These are phyloP conservation scores for Panopea generosa DNA, from an alignment of 2,888 invertebrate species.

Conservation along the genomic window DNA sequence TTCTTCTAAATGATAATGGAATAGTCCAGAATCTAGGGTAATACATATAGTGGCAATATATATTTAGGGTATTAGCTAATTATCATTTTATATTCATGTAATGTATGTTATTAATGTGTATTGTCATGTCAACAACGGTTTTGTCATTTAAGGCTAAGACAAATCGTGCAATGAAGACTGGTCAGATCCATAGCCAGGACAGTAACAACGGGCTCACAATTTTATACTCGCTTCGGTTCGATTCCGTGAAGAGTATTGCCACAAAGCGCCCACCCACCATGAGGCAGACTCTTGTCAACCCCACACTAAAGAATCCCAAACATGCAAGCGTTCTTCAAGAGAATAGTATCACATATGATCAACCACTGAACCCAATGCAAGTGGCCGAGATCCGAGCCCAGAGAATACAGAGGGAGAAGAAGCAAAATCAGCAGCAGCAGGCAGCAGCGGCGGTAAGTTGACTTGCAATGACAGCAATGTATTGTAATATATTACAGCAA, in stretches of 20 bases:
- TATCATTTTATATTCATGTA: too few species aligned
- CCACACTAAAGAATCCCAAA: slow-evolving; percentile 91
- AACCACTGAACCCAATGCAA: slow-evolving; percentile 91
- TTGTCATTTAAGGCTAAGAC: slow-evolving; percentile 88
- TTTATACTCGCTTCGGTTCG: slow-evolving; percentile 90
- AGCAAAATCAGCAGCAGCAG: slow-evolving; percentile 67
- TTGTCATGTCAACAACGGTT: too few species aligned
- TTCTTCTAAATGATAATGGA: too few species aligned
- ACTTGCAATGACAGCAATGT: background rate
- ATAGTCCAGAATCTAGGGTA: too few species aligned
- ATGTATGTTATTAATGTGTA: too few species aligned
- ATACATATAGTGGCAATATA: too few species aligned
- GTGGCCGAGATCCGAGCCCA: slow-evolving; percentile 89
- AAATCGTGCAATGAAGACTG: slow-evolving; percentile 90
- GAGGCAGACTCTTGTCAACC: slow-evolving; percentile 91
- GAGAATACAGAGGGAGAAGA: slow-evolving; percentile 90
- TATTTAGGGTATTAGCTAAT: too few species aligned
- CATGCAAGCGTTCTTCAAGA: slow-evolving; percentile 94
- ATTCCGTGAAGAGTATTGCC: slow-evolving; percentile 91
- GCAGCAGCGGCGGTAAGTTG: slow-evolving; percentile 59
- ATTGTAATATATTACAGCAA: too few species aligned
- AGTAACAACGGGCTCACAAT: slow-evolving; percentile 91
- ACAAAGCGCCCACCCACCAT: slow-evolving; percentile 88
- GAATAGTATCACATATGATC: slow-evolving; percentile 93
- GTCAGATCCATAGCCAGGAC: slow-evolving; percentile 91